Evolutionary conservation across 2,888 invertebrate species (phyloP), one percentile per base, ranked within the genome.

Genomic region (Oscheius onirici): DNA sequence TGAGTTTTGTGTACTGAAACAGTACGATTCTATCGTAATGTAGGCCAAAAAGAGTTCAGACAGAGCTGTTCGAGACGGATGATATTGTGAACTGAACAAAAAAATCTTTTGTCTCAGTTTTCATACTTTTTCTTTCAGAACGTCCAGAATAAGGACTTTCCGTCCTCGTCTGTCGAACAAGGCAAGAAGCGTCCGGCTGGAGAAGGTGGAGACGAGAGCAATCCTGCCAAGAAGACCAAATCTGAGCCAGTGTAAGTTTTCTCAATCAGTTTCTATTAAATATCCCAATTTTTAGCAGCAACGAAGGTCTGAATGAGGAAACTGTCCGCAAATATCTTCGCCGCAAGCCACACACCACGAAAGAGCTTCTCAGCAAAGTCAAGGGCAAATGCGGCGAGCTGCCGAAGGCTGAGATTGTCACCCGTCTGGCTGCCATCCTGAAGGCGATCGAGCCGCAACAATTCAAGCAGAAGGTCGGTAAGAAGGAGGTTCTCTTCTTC

Each of bases 311-410:
- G 41, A 84, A 78, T 40, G 84, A 86, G 67, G 87, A 84, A 24
- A 83, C 83, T n/a, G 85, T 99, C 6, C 91, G 96, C 2, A 92
- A 96, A 17, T 97, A 99, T 89, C 90, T 99, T 41, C 93, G 94
- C 89, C 92, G 97, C 11, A 97, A 97, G 87, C 99, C 97, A 0
- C 95, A 97, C 93, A 97, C 97, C 0, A 94, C 97, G 0, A 97
- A 95, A 78, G 97, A 97, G 90, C 95, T 61, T 6, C 20, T 60
- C 24, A 60, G 26, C 20, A 73, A 61, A 49, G 58, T 82, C 74
- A 81, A 76, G 57, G 73, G 76, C 44, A 80, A 79, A 51, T 83
- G 83, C 61, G 79, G 78, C 0, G 78, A 79, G 8, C 73, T 83
- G 73, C 67, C 66, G 49, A 84, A 86, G 73, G 61, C 76, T 20